Evolutionary conservation across 2,113 vertebrate species (phyloP), one percentile per base, ranked within the genome.

Genomic region (Rhinoderma darwinii): DNA sequence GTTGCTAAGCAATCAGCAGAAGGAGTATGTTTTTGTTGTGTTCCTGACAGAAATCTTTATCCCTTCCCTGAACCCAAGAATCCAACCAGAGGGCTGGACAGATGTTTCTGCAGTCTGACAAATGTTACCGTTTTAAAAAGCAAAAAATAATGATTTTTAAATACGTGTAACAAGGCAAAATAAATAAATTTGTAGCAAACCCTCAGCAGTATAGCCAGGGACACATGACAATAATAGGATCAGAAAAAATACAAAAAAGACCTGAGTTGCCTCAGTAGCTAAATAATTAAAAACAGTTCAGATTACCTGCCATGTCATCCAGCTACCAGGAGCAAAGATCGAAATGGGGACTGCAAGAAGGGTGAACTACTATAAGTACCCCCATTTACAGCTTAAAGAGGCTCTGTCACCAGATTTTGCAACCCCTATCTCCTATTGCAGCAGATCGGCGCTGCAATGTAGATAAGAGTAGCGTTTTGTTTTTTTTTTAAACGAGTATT

Each of bases 1-100:
- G 63, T 86, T 86, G 76, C 84, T 81, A 81, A 81, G 84, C 84
- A 86, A 86, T 86, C 84, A 81, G 84, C 77, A 86, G 76, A 73
- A 56, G 50, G 61, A 81, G 63, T 72, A 20, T 81, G 76, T 86
- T 81, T 39, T 81, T 86, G 47, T 86, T 80, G 50, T 80, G 44
- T 72, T 72, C 56, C 44, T 54, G 35, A 86, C 44, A 51, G 75
- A 79, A 86, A 86, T 81, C 37, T 56, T 80, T 35, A 86, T 86
- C 66, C 47, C 35, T 79, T 86, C 12, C 61, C 35, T 74, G 84
- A 86, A 86, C 76, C 77, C 63, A 56, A 41, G 25, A 86, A 68
- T 86, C 30, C 61, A 72, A 54, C 63, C 75, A 80, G 61, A 72
- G 44, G 20, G 47, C 78, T 73, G 63, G 76, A 81, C 84, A 86